These are phyloP conservation scores for Conchocele bisecta DNA, from an alignment of 2,888 invertebrate genomes.

Conservation along the genomic window DNA sequence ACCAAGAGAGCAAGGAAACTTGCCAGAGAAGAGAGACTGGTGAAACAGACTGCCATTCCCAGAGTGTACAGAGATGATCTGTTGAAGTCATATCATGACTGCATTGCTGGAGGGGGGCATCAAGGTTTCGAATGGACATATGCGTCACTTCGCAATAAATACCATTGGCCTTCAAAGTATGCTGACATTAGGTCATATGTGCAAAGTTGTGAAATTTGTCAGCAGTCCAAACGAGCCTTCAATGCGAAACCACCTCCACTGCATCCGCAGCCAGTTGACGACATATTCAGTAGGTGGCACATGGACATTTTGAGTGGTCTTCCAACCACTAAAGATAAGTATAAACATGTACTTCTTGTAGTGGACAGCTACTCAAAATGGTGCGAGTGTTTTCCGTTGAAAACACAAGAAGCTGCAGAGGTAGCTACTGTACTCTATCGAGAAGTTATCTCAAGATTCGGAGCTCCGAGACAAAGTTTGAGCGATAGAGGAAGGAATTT, in stretches of 20 bases:
- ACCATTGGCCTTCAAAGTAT: constrained; percentile 60
- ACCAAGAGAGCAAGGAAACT: constrained; percentile 4
- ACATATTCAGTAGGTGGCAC: constrained; percentile 37
- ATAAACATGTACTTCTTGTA: constrained; percentile 46
- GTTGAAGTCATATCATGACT: constrained; percentile 46
- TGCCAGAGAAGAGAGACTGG: constrained; percentile 1
- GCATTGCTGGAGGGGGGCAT: constrained; percentile 43
- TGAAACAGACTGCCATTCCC: constrained; percentile 20
- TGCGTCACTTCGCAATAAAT: constrained; percentile 37
- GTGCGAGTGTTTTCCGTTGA: constrained; percentile 32
- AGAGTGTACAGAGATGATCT: constrained; percentile 28
- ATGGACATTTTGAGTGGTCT: constrained; percentile 50
- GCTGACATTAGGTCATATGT: constrained; percentile 36
- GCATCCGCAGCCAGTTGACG: constrained; percentile 26
- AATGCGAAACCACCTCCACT: constrained; percentile 37
- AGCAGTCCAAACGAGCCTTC: constrained; percentile 27
- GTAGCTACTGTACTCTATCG: constrained; percentile 41
- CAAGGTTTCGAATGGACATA: constrained; percentile 59
- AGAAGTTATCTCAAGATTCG: constrained; percentile 37
- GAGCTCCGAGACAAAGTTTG: constrained; percentile 20
- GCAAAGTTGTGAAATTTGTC: constrained; percentile 45
- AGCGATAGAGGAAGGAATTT: constrained; percentile 42
- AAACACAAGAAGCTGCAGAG: constrained; percentile 27
- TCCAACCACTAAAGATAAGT: constrained; percentile 38
- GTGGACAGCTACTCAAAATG: constrained; percentile 53